phyloP scores from a whole-genome alignment of 2,113 vertebrate genomes.

The Synodontis membranacea region DNA sequence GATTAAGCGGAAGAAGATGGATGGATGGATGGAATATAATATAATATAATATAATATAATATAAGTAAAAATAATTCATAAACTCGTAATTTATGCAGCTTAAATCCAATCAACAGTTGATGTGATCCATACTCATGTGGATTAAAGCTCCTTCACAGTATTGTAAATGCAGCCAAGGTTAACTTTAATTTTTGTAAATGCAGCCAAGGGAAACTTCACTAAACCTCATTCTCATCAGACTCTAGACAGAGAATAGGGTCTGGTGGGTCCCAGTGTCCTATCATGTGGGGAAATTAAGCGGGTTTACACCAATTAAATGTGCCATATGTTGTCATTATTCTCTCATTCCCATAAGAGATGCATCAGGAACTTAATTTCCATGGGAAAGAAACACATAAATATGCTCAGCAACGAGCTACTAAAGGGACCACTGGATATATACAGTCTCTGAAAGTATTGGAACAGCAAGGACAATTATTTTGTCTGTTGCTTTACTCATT shows the following conservation, averaged over 20 bases:
- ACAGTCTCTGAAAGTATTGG: neutral
- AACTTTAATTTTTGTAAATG: neutral
- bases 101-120: neutral
- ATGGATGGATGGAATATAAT: no score
- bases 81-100: neutral
- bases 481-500: neutral
- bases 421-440: neutral
- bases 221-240: neutral
- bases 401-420: neutral
- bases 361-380: neutral
- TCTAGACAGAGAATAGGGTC: neutral
- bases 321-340: neutral
- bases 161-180: neutral
- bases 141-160: neutral
- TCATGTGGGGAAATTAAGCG: neutral
- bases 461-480: neutral
- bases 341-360: neutral
- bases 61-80: no score
- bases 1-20: no score
- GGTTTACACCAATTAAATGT: neutral
- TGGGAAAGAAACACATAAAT: neutral
- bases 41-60: no score
- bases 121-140: neutral
- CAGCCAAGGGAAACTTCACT: neutral
- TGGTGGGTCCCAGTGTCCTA: neutral